These are phyloP conservation scores for Baronia brevicornis DNA, from an alignment of 2,888 invertebrate genomes.

Conservation along the genomic window DNA sequence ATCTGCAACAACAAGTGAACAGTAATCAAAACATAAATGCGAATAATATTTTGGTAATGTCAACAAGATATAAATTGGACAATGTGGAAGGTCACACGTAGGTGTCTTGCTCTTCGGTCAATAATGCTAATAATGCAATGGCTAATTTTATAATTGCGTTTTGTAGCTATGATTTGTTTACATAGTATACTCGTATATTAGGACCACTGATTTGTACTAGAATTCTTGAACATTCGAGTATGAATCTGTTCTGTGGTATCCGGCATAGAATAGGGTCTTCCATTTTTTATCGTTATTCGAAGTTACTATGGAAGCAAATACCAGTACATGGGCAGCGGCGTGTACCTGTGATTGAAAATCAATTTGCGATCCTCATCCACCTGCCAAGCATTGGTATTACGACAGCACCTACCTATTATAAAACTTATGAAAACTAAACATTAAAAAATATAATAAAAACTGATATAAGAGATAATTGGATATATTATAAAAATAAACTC, in stretches of 20 bases:
- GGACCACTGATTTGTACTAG: conserved; percentile 23
- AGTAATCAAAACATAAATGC: too few species aligned
- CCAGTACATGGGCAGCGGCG: too few species aligned
- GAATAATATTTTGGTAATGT: conserved; percentile 13
- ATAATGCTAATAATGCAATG: conserved; percentile 23
- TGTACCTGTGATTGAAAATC: too few species aligned
- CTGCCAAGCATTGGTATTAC: too few species aligned
- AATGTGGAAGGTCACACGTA: conserved; percentile 26
- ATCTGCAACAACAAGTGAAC: too few species aligned
- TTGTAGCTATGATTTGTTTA: conserved; percentile 28
- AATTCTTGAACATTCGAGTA: conserved; percentile 26
- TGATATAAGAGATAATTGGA: conserved; percentile 10
- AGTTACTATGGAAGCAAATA: too few species aligned
- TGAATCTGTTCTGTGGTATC: conserved; percentile 23
- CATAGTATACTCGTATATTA: too few species aligned
- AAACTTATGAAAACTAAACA: conserved; percentile 6
- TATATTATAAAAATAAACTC: conserved; percentile 19
- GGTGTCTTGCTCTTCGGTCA: conserved; percentile 22
- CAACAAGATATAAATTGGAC: conserved; percentile 19
- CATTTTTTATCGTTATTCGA: too few species aligned
- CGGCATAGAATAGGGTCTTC: too few species aligned
- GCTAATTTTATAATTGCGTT: conserved; percentile 35
- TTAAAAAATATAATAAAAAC: conserved; percentile 11
- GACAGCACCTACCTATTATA: conserved; percentile 1
- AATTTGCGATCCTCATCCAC: too few species aligned